Base-by-base conservation (phyloP, 1,140 invertebrate genomes). In the Bombus soroeensis region DNA sequence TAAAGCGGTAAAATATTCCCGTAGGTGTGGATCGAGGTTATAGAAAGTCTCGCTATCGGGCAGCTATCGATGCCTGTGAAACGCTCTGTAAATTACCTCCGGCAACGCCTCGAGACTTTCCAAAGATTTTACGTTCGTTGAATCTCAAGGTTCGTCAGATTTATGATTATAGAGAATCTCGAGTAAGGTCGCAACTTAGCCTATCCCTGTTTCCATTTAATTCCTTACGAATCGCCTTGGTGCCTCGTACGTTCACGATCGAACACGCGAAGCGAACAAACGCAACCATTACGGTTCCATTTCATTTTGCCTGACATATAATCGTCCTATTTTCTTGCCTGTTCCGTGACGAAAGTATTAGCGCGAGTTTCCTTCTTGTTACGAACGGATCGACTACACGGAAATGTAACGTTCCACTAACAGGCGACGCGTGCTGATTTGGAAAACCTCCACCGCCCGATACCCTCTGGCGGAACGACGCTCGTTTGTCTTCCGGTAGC, bases 1-100 rank as follows among this genome's bases (percentile, higher is more conserved):
- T 39, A 47, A 78, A 68, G 57, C 77, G 78, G 77, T 72, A 72
- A 90, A 90, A 90, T 89, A 82, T 85, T 81, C 78, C 78, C 66
- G 53, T 64, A 87, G 75, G 71, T 62, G 59, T 32, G 78, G 47
- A 28, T 28, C 22, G 64, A 32, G 22, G 43, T 85, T 77, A 57
- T 53, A 64, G 5, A 53, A 80, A 87, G 80, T 76, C 70, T 66
- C 68, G 41, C 53, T 22, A 32, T 6, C 37, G 70, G 12, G 28
- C 13, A n/a, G 6, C 15, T 66, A 73, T 80, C 83, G 34, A 57
- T 75, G 57, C 64, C 59, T 22, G 5, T 32, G 57, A 84, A 70
- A 72, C 22, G 43, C 12, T 53, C 32, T 32, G 66, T 53, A 81
- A 89, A 86, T 89, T 87, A 76, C 37, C 28, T 37, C 72, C 34